phyloP scores from a whole-genome alignment of 2,797 vertebrate species.

The Chiloscyllium punctatum region DNA sequence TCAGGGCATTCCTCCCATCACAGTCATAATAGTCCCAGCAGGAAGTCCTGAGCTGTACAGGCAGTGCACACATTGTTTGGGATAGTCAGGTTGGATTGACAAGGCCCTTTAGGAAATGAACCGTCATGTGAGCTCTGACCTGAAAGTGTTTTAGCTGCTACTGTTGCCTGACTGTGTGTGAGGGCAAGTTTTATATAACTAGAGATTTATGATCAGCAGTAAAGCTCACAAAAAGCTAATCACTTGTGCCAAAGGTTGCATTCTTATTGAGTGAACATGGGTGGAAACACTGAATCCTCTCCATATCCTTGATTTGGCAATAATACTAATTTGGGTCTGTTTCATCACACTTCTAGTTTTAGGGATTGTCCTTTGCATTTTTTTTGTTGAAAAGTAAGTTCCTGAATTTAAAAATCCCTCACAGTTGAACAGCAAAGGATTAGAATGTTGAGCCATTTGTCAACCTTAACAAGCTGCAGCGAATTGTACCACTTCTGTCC shows the following conservation, averaged over 20 bases:
- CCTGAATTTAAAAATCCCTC: not conserved
- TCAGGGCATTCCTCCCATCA: too few relatives aligned
- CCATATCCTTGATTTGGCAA: not conserved
- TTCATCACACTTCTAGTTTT: not conserved
- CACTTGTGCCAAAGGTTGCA: constrained; percentile 22
- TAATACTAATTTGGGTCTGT: not conserved
- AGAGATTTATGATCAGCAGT: constrained; percentile 33
- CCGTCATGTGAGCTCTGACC: constrained; percentile 13
- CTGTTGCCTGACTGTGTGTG: constrained; percentile 31
- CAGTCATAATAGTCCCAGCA: not conserved
- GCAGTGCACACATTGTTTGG: not conserved
- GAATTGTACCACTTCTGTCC: not conserved
- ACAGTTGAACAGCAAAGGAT: not conserved
- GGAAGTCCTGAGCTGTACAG: not conserved
- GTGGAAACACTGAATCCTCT: not conserved
- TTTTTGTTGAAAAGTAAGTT: too few relatives aligned
- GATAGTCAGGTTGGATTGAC: not conserved
- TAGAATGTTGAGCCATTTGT: not conserved
- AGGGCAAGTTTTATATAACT: constrained; percentile 32
- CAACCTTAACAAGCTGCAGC: not conserved
- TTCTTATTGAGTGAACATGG: not conserved
- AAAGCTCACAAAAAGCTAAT: constrained; percentile 33
- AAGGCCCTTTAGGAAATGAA: constrained; percentile 9
- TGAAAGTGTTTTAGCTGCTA: constrained; percentile 30
- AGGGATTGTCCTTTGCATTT: not conserved